phyloP scores from a whole-genome alignment of 2,113 vertebrate species.

The Aix galericulata region DNA sequence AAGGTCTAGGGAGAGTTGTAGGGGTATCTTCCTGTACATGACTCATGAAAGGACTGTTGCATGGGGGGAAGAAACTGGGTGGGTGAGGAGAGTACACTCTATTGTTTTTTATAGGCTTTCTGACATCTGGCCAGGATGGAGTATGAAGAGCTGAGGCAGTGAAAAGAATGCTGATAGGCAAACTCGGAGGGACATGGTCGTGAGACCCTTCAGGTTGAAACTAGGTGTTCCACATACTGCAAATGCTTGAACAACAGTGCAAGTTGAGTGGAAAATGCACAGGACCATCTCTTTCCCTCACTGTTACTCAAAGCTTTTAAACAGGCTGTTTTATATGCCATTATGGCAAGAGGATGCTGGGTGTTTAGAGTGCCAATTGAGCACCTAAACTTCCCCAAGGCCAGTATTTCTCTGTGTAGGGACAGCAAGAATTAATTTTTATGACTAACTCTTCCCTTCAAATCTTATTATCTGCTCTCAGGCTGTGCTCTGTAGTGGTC shows the following conservation, averaged over 20 bases:
- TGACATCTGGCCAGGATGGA: not conserved
- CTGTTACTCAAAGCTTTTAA: not conserved
- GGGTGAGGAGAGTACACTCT: not conserved
- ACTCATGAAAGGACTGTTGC: not conserved
- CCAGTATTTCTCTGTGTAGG: not conserved
- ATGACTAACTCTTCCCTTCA: not conserved
- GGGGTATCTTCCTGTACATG: not conserved
- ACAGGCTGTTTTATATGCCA: not conserved
- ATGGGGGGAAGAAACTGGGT: fast-evolving
- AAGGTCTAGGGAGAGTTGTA: not conserved
- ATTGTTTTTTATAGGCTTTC: not conserved
- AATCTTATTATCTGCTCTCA: not conserved
- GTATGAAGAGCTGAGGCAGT: not conserved
- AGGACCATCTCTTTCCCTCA: not conserved
- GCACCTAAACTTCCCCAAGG: not conserved
- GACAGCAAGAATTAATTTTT: not conserved
- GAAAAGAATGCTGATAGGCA: not conserved
- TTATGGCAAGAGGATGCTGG: not conserved
- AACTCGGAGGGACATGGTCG: fast-evolving
- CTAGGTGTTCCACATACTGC: fast-evolving
- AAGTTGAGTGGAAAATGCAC: not conserved
- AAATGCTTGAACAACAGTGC: not conserved
- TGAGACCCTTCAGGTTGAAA: not conserved
- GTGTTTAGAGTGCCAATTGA: not conserved
- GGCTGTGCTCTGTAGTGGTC: not conserved